Percentiles rank a stretch among this genome's conserved stretches.
Conservation (phyloP, 2,113 vertebrate species). For the Carlito syrichta region DNA sequence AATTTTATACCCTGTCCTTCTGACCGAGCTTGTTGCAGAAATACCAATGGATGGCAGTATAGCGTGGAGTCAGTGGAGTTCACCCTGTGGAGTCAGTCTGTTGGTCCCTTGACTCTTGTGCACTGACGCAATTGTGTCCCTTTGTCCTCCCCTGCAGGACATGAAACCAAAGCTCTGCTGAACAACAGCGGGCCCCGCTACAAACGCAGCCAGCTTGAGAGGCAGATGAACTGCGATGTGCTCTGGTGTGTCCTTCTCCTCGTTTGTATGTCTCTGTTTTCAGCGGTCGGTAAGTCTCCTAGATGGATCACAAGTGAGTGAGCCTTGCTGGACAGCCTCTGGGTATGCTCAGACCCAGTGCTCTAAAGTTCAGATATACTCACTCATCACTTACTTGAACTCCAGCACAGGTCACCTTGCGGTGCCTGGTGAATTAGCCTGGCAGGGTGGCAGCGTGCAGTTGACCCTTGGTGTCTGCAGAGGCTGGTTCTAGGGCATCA, state of each 20-base stretch:
- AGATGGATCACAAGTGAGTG: background rate
- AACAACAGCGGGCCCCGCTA: slow-evolving; percentile 98
- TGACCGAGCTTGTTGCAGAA: fast-evolving
- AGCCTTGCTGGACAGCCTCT: background rate
- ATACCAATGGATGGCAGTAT: fast-evolving
- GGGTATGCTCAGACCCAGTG: too few species aligned
- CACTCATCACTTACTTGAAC: background rate
- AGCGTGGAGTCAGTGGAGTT: fast-evolving
- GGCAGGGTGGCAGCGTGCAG: background rate
- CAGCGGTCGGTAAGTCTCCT: slow-evolving; percentile 90
- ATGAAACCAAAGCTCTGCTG: slow-evolving; percentile 98
- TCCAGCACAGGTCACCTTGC: fast-evolving
- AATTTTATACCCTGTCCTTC: background rate
- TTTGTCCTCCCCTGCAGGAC: slow-evolving; percentile 82
- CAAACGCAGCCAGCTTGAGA: slow-evolving; percentile 97
- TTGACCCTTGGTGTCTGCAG: fast-evolving
- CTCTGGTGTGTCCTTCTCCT: slow-evolving; percentile 99
- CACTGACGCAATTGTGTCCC: fast-evolving
- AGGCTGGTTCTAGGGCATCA: background rate
- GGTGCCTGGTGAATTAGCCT: too few species aligned
- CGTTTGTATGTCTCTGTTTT: slow-evolving; percentile 93
- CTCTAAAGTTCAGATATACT: background rate
- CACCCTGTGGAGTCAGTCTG: fast-evolving
- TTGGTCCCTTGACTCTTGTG: fast-evolving
- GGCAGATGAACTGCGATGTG: slow-evolving; percentile 95